phyloP scores from a whole-genome alignment of 2,113 vertebrate genomes.

The Thymallus thymallus region DNA sequence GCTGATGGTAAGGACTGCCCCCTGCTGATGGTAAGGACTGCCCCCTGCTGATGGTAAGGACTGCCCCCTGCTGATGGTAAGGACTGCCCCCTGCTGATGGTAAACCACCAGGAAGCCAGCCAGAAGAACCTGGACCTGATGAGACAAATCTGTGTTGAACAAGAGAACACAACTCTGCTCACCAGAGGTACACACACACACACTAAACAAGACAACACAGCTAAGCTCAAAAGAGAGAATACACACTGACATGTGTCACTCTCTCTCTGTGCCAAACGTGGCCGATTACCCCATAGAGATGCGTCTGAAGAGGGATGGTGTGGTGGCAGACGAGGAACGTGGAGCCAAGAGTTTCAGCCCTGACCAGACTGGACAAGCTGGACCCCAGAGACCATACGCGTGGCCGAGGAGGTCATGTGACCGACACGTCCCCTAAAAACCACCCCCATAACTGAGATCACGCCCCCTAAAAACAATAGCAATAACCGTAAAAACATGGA shows the following conservation, averaged over 20 bases:
- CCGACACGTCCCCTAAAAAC: no score
- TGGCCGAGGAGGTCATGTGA: no score
- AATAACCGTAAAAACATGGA: no score
- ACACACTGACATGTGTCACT: neutral
- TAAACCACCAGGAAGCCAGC: constrained; percentile 17
- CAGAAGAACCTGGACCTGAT: constrained; percentile 24
- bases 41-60: no score
- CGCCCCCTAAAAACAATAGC: no score
- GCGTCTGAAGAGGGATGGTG: constrained; percentile 31
- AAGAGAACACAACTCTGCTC: constrained; percentile 11
- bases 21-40: no score
- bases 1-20: no score
- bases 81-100: constrained; percentile 15
- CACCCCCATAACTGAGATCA: no score
- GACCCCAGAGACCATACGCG: no score
- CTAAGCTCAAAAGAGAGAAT: neutral
- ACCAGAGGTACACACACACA: constrained; percentile 14
- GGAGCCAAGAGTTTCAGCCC: constrained; percentile 10
- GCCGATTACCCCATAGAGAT: constrained; percentile 52
- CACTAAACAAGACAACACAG: neutral
- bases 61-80: no score
- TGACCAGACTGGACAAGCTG: no score
- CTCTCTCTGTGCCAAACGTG: constrained; percentile 21
- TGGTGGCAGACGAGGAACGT: constrained; percentile 20
- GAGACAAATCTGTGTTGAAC: constrained; percentile 3